Conservation (phyloP, 2,113 vertebrate genomes). For the Martes martes region DNA sequence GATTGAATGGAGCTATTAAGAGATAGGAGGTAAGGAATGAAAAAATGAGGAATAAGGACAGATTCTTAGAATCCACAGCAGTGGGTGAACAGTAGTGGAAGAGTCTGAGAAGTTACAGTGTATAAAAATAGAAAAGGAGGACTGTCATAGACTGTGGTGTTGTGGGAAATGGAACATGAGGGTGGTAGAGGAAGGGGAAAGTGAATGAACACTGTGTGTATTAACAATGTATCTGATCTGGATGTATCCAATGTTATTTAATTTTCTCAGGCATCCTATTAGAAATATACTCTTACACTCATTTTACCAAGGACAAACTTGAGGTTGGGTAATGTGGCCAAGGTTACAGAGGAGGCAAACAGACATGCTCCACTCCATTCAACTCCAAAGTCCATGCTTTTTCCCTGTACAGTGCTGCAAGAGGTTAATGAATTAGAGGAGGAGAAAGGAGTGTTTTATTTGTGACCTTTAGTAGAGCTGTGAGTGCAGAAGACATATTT, state of each 20-base stretch:
- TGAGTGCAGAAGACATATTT: background rate
- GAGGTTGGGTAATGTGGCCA: background rate
- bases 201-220: background rate
- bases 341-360: background rate
- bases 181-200: background rate
- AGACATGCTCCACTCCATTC: background rate
- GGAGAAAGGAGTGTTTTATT: background rate
- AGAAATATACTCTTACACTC: background rate
- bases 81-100: background rate
- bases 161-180: background rate
- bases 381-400: background rate
- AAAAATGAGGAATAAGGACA: background rate
- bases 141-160: background rate
- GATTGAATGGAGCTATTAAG: background rate
- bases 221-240: background rate
- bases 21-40: background rate
- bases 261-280: background rate
- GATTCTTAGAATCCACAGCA: background rate
- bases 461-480: background rate
- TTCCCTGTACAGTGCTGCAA: background rate
- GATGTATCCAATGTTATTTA: background rate
- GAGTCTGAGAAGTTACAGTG: background rate
- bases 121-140: background rate
- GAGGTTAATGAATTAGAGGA: background rate
- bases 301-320: background rate